phyloP scores from a whole-genome alignment of 2,888 invertebrate species.

The Drosophila austrosaltans region DNA sequence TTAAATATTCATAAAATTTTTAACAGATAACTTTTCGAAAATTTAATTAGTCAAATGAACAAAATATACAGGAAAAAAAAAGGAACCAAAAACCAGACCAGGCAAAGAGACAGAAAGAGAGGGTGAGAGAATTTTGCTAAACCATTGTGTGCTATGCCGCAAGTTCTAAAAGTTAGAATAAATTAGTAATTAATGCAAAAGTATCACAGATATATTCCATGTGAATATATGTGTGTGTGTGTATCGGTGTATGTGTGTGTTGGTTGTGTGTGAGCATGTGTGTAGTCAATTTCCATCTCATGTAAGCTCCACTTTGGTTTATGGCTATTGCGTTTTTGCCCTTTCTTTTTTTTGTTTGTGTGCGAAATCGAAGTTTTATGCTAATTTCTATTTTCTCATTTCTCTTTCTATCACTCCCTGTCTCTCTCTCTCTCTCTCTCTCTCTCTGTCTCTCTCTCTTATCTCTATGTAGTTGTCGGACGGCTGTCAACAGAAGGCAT shows the following conservation, averaged over 20 bases:
- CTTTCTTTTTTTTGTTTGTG: slow-evolving; percentile 48
- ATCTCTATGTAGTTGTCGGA: slow-evolving; percentile 72
- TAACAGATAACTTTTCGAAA: slow-evolving; percentile 61
- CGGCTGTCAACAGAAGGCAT: slow-evolving; percentile 77
- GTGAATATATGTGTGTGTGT: slow-evolving; percentile 25
- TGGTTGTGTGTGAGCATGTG: slow-evolving; percentile 4
- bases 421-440: slow-evolving; percentile 20
- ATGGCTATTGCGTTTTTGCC: slow-evolving; percentile 68
- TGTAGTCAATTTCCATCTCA: slow-evolving; percentile 35
- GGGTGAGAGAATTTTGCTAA: slow-evolving; percentile 18
- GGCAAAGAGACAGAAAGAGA: slow-evolving; percentile 14
- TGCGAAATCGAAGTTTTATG: slow-evolving; percentile 76
- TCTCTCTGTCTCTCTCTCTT: slow-evolving; percentile 46
- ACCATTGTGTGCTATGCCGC: slow-evolving; percentile 28
- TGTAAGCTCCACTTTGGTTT: slow-evolving; percentile 48
- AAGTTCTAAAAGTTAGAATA: slow-evolving; percentile 56
- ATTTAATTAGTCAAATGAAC: slow-evolving; percentile 78
- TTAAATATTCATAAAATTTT: slow-evolving; percentile 77
- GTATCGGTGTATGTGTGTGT: neutral
- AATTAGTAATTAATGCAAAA: slow-evolving; percentile 68
- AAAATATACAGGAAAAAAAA: slow-evolving; percentile 30
- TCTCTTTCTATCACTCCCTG: slow-evolving; percentile 20
- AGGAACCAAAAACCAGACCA: slow-evolving; percentile 42
- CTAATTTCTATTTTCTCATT: slow-evolving; percentile 55
- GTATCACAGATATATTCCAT: slow-evolving; percentile 16